Evolutionary conservation across 2,888 invertebrate species (phyloP), one percentile per base, ranked within the genome.

Genomic region (Unio pictorum): DNA sequence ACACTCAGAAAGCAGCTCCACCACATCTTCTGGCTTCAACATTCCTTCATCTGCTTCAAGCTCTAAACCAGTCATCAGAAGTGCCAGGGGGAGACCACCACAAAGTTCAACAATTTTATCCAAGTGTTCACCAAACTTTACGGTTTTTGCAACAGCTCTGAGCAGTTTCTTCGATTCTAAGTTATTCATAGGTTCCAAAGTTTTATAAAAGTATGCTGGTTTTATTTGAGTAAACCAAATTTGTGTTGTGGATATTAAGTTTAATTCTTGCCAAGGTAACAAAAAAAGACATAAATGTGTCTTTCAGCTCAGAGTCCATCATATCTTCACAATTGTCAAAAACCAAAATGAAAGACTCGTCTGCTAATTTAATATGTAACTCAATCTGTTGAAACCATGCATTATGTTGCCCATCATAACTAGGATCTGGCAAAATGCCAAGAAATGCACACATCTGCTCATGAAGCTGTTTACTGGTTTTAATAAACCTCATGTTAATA

Each of bases 241-340:
- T 34, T 34, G 34, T 1, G 26, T 30, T 7, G 76, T 72, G 15
- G 77, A 73, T 56, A 28, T 66, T 71, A 5, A 34, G 34, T 45
- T 55, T 59, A 2, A 57, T n/a, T 23, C 58, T 34, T 23, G 69
- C 55, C 6, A 73, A 59, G 20, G n/a, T 34, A 34, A 34, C 55
- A n/a, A 60, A n/a, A 6, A 71, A 20, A 1, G 55, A 45, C 4
- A 72, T n/a, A 63, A 71, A 73, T 20, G 56, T 55, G 45, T 28
- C 55, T 30, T 61, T 61, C 4, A 68, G 57, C 2, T 55, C 64
- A 18, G 62, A 45, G 17, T 72, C 68, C 11, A 74, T 61, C 1
- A 71, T 28, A 45, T 74, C 73, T 55, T 77, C 77, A n/a, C 73
- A 72, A 68, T 74, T 73, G 59, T 77, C 77, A 65, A 74, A 66